A percentile compares a stretch with the other conserved stretches of the same genome.
These are phyloP conservation scores for Neoascia interrupta DNA, from an alignment of 2,888 invertebrate genomes.

Conservation along the genomic window DNA sequence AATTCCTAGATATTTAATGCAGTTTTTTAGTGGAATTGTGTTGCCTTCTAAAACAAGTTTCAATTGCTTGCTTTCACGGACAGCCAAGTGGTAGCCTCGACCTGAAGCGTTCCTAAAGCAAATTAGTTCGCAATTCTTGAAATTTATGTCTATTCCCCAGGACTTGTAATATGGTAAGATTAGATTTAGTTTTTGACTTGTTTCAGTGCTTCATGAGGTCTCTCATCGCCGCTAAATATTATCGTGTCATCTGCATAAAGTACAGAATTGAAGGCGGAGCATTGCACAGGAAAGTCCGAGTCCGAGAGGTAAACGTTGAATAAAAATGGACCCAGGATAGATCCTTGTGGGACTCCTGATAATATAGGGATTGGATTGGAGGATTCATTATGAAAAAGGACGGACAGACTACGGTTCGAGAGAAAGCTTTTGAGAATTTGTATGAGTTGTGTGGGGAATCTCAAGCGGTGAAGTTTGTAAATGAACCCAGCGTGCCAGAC, in stretches of 20 bases:
- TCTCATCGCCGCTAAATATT: neutral
- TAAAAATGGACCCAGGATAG: neutral
- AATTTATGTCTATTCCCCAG: neutral
- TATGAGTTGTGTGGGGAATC: neutral
- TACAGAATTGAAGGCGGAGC: neutral
- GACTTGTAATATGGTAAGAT: neutral
- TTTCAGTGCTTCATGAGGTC: neutral
- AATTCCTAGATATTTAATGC: neutral
- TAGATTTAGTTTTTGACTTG: neutral
- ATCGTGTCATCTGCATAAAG: slow-evolving; percentile 1
- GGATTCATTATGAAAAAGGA: neutral
- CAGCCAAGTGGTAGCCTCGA: neutral
- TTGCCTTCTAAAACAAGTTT: neutral
- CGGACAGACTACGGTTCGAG: neutral
- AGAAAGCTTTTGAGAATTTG: neutral
- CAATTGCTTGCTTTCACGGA: neutral
- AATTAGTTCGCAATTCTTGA: neutral
- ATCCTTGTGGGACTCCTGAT: neutral
- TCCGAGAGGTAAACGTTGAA: neutral
- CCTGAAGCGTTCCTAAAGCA: neutral
- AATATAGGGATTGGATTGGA: neutral
- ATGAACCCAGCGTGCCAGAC: neutral
- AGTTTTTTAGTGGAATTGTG: neutral
- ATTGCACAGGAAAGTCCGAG: neutral
- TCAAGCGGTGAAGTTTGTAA: no score